Evolutionary conservation across 1,140 invertebrate genomes (phyloP).

Genomic region (Lasioglossum baleicum): DNA sequence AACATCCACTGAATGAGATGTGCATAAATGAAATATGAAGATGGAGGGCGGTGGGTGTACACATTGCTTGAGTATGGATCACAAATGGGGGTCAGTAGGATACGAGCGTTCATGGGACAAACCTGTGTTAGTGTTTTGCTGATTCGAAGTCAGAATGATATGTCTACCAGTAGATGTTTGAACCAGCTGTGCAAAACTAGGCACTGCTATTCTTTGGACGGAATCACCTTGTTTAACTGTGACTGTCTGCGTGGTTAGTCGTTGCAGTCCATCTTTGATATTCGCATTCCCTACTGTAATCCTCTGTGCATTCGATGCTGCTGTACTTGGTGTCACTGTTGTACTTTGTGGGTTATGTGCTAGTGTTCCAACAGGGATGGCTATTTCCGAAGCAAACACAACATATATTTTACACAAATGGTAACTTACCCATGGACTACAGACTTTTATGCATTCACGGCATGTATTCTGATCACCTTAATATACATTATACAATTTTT

Average conservation of each 20-base stretch:
- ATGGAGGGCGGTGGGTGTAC: neutral
- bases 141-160: constrained; percentile 82
- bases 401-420: constrained; percentile 44
- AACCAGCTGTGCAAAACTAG: constrained; percentile 83
- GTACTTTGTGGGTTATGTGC: constrained; percentile 72
- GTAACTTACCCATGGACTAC: constrained; percentile 18
- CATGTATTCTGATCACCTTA: no score
- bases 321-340: constrained; percentile 68
- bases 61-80: neutral
- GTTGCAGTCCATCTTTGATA: constrained; percentile 72
- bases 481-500: no score
- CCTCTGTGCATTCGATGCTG: constrained; percentile 74
- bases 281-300: constrained; percentile 76
- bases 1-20: constrained; percentile 7
- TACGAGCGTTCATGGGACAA: constrained; percentile 46
- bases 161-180: constrained; percentile 86
- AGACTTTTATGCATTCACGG: no score
- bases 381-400: constrained; percentile 68
- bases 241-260: constrained; percentile 73
- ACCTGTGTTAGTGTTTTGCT: constrained; percentile 77
- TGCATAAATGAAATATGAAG: constrained; percentile 9
- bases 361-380: constrained; percentile 79
- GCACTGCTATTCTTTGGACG: constrained; percentile 79
- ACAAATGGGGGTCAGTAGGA: constrained; percentile 36
- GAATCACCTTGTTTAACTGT: constrained; percentile 78